phyloP scores from a whole-genome alignment of 30 jellyfish, hydroid and myxozoan species.

The Aurelia coerulea region DNA sequence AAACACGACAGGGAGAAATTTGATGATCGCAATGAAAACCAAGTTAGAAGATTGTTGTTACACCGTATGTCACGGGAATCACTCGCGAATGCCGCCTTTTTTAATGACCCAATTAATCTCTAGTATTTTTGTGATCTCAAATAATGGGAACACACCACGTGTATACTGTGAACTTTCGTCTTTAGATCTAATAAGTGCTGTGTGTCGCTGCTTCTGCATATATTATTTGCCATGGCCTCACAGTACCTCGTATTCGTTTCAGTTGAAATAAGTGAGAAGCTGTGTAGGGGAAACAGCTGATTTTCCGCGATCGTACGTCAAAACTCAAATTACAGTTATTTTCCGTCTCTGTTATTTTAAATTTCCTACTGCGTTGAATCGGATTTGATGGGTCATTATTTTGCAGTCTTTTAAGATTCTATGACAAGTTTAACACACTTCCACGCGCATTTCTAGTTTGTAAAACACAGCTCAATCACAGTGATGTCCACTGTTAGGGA shows the following conservation, averaged over 20 bases:
- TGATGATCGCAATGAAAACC: slow-evolving; percentile 13
- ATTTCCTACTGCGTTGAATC: slow-evolving; percentile 22
- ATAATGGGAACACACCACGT: slow-evolving; percentile 71
- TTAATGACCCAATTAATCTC: slow-evolving; percentile 65
- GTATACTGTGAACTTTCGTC: slow-evolving; percentile 44
- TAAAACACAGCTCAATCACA: neutral
- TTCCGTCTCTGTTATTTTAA: slow-evolving; percentile 18
- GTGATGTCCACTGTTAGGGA: neutral
- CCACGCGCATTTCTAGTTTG: neutral
- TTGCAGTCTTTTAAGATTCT: neutral
- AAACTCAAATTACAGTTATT: slow-evolving; percentile 4
- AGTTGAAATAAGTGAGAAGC: slow-evolving; percentile 45
- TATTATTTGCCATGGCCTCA: slow-evolving; percentile 64
- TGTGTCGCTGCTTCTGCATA: slow-evolving; percentile 39
- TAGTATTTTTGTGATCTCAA: slow-evolving; percentile 49
- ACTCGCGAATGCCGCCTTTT: slow-evolving; percentile 48
- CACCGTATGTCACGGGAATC: slow-evolving; percentile 24
- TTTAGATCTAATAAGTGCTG: slow-evolving; percentile 46
- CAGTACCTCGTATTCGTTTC: slow-evolving; percentile 54
- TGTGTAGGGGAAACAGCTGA: slow-evolving; percentile 68
- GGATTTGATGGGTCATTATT: slow-evolving; percentile 32
- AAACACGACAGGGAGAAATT: slow-evolving; percentile 27
- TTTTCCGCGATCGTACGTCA: slow-evolving; percentile 14
- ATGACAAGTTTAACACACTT: neutral
- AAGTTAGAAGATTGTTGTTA: slow-evolving; percentile 2